Evolutionary conservation across 64 coral and sea anemone species (phyloP).

Genomic region (Orbicella faveolata): DNA sequence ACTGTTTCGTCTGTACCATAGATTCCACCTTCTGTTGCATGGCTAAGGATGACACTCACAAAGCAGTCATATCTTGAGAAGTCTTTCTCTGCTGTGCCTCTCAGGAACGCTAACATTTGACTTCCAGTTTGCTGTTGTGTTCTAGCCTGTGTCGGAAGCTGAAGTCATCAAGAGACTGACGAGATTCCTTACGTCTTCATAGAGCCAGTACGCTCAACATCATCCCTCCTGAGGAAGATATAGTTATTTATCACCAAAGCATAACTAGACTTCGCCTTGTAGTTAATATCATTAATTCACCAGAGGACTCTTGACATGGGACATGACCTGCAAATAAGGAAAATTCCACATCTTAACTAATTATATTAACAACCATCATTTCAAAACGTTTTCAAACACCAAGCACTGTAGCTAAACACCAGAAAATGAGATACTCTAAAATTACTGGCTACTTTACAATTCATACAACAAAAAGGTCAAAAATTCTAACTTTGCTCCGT

Average conservation of each 20-base stretch:
- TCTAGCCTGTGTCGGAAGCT: not conserved
- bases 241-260: conserved; percentile 68
- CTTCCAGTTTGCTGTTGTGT: not conserved
- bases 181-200: conserved; percentile 32
- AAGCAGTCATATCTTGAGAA: conserved; percentile 73
- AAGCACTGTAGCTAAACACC: too few relatives aligned
- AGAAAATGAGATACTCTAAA: too few relatives aligned
- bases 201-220: conserved; percentile 51
- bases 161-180: conserved; percentile 56
- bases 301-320: conserved; percentile 52
- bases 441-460: too few relatives aligned
- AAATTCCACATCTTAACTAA: too few relatives aligned
- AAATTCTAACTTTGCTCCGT: too few relatives aligned
- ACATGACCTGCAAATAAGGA: conserved; percentile 11
- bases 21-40: conserved; percentile 67
- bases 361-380: too few relatives aligned
- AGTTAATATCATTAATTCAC: conserved; percentile 29
- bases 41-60: conserved; percentile 75
- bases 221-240: conserved; percentile 28
- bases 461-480: too few relatives aligned
- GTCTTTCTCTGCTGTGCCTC: conserved; percentile 66
- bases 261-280: conserved; percentile 50
- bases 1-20: conserved; percentile 50
- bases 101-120: conserved; percentile 28
- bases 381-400: too few relatives aligned